Evolutionary conservation across 2,888 invertebrate species (phyloP), one percentile per base, ranked within the genome.

Genomic region (Drosophila falleni): DNA sequence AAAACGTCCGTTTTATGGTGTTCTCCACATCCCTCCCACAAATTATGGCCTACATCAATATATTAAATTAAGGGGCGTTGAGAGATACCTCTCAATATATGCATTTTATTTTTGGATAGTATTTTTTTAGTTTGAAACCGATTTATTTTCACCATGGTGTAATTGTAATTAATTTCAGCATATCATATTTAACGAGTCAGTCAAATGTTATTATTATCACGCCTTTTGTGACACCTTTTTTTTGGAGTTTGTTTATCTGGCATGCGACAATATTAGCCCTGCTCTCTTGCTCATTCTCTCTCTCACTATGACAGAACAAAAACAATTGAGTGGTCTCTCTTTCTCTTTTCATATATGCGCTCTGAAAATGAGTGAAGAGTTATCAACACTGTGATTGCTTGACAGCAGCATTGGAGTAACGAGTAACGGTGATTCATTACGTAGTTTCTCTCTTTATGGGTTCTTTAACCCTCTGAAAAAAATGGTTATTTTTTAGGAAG

Each of bases 301-400:
- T 29, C 35, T 39, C 31, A 11, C 37, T 37, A 9, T n/a, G 13
- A 9, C 2, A 41, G 46, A 33, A 15, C 15, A 53, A 42, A 35
- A 23, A 10, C 26, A 13, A 6, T 49, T 44, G 11, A 6, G 4
- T n/a, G n/a, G 13, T n/a, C 44, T 19, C 44, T 19, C 39, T 23
- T 15, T 13, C 26, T 29, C 26, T 53, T 11, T 41, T 37, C 44
- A 35, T 4, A 23, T 23, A 23, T 23, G 23, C 29, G 5, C 19
- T 10, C n/a, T 49, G 15, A 16, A 49, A 31, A 11, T 49, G 11
- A 31, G 2, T 15, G 13, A 50, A 31, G 31, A 65, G 37, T 74
- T 76, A 79, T 76, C 80, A 78, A 60, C 46, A 58, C 47, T 49
- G 37, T 74, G 55, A 74, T 78, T 73, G 74, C 55, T 53, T 49